Evolutionary conservation across 2,797 vertebrate species (phyloP).

Genomic region (Phrynocephalus guinanensis): DNA sequence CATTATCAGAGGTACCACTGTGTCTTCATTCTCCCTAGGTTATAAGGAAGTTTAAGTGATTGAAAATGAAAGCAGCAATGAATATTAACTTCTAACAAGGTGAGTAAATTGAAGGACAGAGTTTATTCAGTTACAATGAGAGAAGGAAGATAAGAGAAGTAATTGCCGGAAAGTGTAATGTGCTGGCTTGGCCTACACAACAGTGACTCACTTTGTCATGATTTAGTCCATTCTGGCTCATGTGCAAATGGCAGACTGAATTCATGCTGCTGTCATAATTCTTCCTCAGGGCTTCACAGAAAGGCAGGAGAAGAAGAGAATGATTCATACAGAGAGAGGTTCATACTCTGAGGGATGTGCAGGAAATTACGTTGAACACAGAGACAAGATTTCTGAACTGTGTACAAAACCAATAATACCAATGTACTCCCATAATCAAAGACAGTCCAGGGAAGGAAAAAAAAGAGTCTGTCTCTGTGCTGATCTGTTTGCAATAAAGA

Average conservation of each 20-base stretch:
- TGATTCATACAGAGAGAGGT: slow-evolving; percentile 40
- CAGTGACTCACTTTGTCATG: slow-evolving; percentile 46
- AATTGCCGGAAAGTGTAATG: slow-evolving; percentile 28
- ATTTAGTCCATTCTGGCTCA: slow-evolving; percentile 37
- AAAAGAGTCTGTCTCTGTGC: not conserved
- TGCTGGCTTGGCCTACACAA: slow-evolving; percentile 24
- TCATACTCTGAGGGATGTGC: slow-evolving; percentile 3
- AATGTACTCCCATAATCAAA: slow-evolving; percentile 26
- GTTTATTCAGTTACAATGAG: slow-evolving; percentile 21
- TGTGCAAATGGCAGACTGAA: slow-evolving; percentile 33
- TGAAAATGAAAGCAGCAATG: slow-evolving; percentile 9
- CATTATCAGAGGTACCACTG: no score
- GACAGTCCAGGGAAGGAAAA: not conserved
- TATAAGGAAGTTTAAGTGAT: slow-evolving; percentile 49
- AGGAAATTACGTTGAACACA: slow-evolving; percentile 37
- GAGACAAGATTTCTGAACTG: slow-evolving; percentile 32
- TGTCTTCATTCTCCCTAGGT: not conserved
- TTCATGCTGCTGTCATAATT: slow-evolving; percentile 38
- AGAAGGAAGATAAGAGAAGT: slow-evolving; percentile 25
- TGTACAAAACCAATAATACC: slow-evolving; percentile 24
- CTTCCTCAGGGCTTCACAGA: slow-evolving; percentile 47
- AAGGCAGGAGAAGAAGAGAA: slow-evolving; percentile 49
- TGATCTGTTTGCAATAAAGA: not conserved
- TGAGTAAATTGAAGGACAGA: slow-evolving; percentile 20
- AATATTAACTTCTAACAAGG: slow-evolving; percentile 36